Conservation (phyloP, 2,797 vertebrate species). For the Premnoplex brunnescens region DNA sequence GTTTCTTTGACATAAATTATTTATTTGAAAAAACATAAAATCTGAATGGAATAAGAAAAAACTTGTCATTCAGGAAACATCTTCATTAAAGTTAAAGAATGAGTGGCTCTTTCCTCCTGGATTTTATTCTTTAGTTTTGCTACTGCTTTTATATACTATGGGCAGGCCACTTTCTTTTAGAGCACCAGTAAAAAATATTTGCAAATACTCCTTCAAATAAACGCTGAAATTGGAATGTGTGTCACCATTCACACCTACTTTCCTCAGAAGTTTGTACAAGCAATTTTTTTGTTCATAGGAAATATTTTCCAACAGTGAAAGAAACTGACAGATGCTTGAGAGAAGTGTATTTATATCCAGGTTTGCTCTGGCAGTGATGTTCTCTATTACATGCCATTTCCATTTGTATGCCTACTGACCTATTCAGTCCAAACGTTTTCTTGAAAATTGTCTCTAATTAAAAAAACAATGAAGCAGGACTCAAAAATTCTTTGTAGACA, state of each 20-base stretch:
- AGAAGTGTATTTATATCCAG: slow-evolving; percentile 51
- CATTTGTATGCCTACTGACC: slow-evolving; percentile 51
- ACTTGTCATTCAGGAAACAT: neutral
- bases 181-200: slow-evolving; percentile 62
- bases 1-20: slow-evolving; percentile 16
- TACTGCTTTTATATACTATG: neutral
- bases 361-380: slow-evolving; percentile 47
- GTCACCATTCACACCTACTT: slow-evolving; percentile 63
- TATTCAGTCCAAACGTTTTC: neutral
- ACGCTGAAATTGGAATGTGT: slow-evolving; percentile 54
- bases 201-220: slow-evolving; percentile 66
- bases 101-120: neutral
- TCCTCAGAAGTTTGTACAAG: slow-evolving; percentile 65
- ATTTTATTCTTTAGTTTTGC: neutral
- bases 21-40: neutral
- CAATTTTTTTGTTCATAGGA: slow-evolving; percentile 64
- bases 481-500: neutral
- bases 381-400: slow-evolving; percentile 59
- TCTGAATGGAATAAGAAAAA: neutral
- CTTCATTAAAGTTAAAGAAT: neutral
- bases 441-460: slow-evolving; percentile 7
- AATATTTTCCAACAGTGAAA: slow-evolving; percentile 68
- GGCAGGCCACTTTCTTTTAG: neutral
- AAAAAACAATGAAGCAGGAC: neutral
- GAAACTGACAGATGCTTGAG: slow-evolving; percentile 57